Evolutionary conservation across 2,888 invertebrate species (phyloP).

Genomic region (Nycteola revayana): DNA sequence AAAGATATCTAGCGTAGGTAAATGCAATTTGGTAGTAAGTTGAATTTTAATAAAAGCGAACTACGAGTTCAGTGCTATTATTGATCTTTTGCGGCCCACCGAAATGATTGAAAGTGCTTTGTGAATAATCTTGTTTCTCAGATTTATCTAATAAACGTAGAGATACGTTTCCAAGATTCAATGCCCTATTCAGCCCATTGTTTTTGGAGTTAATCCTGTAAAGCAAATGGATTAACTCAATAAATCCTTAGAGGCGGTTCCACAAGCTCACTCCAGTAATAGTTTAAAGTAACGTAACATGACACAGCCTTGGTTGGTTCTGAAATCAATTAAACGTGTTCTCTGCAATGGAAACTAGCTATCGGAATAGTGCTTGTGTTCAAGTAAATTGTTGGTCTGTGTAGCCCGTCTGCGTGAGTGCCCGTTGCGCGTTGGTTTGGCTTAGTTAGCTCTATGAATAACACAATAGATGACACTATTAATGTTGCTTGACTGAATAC

Average conservation of each 20-base stretch:
- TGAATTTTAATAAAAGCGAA: too few relatives aligned
- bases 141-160: too few relatives aligned
- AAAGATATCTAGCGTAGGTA: too few relatives aligned
- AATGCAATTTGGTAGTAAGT: too few relatives aligned
- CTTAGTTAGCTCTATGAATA: slow-evolving; percentile 38
- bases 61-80: too few relatives aligned
- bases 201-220: slow-evolving; percentile 7
- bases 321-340: slow-evolving; percentile 46
- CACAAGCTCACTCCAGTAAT: too few relatives aligned
- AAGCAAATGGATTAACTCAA: slow-evolving; percentile 17
- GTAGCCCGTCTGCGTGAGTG: slow-evolving; percentile 24
- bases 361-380: slow-evolving; percentile 30
- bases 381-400: slow-evolving; percentile 21
- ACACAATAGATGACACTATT: slow-evolving; percentile 31
- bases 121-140: too few relatives aligned
- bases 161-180: slow-evolving; percentile 7
- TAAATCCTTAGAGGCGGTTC: slow-evolving; percentile 17
- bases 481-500: slow-evolving; percentile 26
- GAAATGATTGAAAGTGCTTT: too few relatives aligned
- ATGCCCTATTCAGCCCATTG: slow-evolving; percentile 8
- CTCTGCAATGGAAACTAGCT: slow-evolving; percentile 31
- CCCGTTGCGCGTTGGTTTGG: slow-evolving; percentile 31
- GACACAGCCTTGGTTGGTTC: background rate
- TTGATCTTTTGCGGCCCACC: too few relatives aligned
- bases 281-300: slow-evolving; percentile 24